phyloP scores from a whole-genome alignment of 2,113 vertebrate species.

The Nannospalax galili region DNA sequence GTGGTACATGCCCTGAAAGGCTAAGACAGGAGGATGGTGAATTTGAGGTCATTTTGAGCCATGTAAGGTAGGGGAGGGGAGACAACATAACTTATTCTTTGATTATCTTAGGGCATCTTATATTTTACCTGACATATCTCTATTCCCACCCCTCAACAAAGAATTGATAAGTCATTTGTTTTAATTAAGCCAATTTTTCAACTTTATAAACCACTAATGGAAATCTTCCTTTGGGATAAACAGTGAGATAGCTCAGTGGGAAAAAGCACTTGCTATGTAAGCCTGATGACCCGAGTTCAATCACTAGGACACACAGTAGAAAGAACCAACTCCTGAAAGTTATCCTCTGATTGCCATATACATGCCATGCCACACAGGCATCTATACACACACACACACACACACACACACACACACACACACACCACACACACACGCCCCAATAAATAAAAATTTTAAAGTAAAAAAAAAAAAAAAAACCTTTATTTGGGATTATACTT shows the following conservation, averaged over 20 bases:
- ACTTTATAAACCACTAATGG: slow-evolving; percentile 26
- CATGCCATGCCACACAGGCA: not conserved
- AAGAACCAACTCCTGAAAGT: not conserved
- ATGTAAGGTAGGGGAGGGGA: no score
- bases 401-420: not conserved
- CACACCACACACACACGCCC: no score
- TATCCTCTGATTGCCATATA: not conserved
- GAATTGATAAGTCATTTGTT: not conserved
- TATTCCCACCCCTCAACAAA: not conserved
- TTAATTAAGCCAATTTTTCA: slow-evolving; percentile 25
- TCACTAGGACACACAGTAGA: not conserved
- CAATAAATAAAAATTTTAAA: not conserved
- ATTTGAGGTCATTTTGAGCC: not conserved
- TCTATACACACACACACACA: not conserved
- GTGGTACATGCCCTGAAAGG: no score
- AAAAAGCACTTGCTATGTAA: not conserved
- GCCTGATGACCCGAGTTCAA: not conserved
- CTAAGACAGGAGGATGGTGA: not conserved
- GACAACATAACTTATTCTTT: not conserved
- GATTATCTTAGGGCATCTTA: not conserved
- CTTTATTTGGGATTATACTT: no score
- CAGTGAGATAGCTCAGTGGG: not conserved
- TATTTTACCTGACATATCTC: not conserved
- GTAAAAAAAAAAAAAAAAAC: not conserved
- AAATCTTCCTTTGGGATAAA: not conserved